Conservation (phyloP, 2,797 vertebrate genomes). For the Spondyliosoma cantharus region DNA sequence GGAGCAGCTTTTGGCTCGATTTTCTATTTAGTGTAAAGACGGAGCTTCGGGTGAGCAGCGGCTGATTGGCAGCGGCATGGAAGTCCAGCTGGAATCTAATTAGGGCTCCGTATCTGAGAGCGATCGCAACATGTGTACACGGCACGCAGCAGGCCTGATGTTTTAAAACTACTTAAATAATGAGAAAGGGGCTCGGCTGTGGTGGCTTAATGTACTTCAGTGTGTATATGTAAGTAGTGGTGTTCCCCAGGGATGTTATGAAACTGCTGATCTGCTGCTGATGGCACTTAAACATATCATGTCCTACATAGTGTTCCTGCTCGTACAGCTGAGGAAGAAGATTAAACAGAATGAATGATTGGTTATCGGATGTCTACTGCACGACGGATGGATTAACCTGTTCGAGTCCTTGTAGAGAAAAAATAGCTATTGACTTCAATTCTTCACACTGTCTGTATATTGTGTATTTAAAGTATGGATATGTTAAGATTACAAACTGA, state of each 20-base stretch:
- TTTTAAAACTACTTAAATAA: conserved; percentile 33
- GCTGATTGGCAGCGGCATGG: conserved; percentile 36
- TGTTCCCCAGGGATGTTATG: background rate
- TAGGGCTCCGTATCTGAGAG: conserved; percentile 10
- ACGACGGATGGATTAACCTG: background rate
- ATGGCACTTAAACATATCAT: background rate
- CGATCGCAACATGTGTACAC: conserved; percentile 1
- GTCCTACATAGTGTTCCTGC: background rate
- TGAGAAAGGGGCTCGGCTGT: background rate
- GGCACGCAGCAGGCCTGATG: background rate
- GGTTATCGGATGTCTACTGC: background rate
- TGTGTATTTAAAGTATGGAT: too few species aligned
- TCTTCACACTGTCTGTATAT: background rate
- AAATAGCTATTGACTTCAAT: too few species aligned
- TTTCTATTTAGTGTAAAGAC: conserved; percentile 18
- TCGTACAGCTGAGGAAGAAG: background rate
- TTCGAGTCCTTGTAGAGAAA: too few species aligned
- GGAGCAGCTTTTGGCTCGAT: conserved; percentile 20
- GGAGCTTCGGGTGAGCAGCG: background rate
- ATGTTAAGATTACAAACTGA: too few species aligned
- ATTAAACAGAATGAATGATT: background rate
- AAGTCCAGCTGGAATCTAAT: conserved; percentile 36
- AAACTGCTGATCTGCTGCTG: background rate
- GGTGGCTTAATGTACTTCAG: conserved; percentile 15
- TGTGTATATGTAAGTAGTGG: background rate